Base-by-base conservation (phyloP, 2,113 vertebrate genomes). In the Corythornis cristatus region DNA sequence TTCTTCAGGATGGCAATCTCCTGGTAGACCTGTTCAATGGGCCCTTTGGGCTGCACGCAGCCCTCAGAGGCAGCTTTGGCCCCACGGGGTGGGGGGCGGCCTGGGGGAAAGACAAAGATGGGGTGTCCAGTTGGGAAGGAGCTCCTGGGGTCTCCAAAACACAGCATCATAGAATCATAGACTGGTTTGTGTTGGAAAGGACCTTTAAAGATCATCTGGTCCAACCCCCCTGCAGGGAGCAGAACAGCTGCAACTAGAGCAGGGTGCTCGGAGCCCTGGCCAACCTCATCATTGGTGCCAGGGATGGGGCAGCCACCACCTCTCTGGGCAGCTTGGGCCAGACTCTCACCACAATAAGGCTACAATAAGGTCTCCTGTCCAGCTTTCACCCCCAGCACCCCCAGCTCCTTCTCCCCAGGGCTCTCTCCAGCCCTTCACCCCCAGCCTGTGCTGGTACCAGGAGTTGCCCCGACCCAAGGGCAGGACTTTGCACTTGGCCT, bases 1-100 rank as follows among this genome's bases (percentile, higher is more conserved):
- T 99, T 99, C 96, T 99, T 99, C 64, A 99, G 97, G 95, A 99
- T 99, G 96, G 99, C 99, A 4, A 99, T 99, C 96, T 99, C 99
- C 95, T 99, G 99, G 97, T 99, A 99, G 76, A 99, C 99, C 76
- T 99, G 98, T 56, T 99, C 99, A 5, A 99, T 98, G 66, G 99
- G 99, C 23, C 99, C 99, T 91, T 98, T 98, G 71, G 97, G 98
- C 82, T 98, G 99, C 82, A 98, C 72, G 37, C 98, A 98, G 45
- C 98, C 98, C 70, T 99, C 98, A 0, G 98, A 94, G 43, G 93
- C 95, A 6, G 94, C 97, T 93, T 98, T 99, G 86, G 98, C 97
- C 61, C 99, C 99, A 0, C 99, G 98, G 46, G 99, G 99, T 0
- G 99, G 99, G 0, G 99, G 99, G 45, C 99, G 98, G 82, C 99